Conservation (phyloP, 2,113 vertebrate genomes). For the Pseudorhombus dupliciocellatus region DNA sequence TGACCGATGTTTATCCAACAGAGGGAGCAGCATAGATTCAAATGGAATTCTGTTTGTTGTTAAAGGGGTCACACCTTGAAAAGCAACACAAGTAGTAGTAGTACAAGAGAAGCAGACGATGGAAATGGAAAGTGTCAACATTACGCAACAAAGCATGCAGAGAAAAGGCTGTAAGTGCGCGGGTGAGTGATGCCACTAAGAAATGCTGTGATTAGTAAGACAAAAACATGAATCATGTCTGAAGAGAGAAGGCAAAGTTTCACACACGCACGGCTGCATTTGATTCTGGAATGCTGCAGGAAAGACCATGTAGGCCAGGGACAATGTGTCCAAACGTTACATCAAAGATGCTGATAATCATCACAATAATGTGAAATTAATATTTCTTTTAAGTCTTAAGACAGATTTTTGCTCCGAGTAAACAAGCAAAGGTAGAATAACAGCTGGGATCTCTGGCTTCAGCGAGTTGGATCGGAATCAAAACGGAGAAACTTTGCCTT, state of each 20-base stretch:
- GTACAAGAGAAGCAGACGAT: slow-evolving; percentile 35
- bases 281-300: background rate
- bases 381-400: too few relatives aligned
- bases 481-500: slow-evolving; percentile 41
- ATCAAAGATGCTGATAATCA: too few relatives aligned
- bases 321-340: too few relatives aligned
- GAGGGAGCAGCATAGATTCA: slow-evolving; percentile 23
- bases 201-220: slow-evolving; percentile 29
- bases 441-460: too few relatives aligned
- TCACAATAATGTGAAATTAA: too few relatives aligned
- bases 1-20: slow-evolving; percentile 18
- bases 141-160: slow-evolving; percentile 49
- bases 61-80: slow-evolving; percentile 24
- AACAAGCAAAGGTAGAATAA: too few relatives aligned
- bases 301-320: too few relatives aligned
- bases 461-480: too few relatives aligned
- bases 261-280: background rate
- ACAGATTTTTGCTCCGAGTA: too few relatives aligned
- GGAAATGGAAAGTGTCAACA: slow-evolving; percentile 1
- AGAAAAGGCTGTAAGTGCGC: slow-evolving; percentile 18
- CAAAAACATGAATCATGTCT: slow-evolving; percentile 13
- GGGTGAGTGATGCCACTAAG: slow-evolving; percentile 17
- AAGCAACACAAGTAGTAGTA: slow-evolving; percentile 14
- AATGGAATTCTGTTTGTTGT: slow-evolving; percentile 21
- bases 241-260: slow-evolving; percentile 62